phyloP scores from a whole-genome alignment of 2,797 vertebrate genomes.

The Sebastiscus tertius region DNA sequence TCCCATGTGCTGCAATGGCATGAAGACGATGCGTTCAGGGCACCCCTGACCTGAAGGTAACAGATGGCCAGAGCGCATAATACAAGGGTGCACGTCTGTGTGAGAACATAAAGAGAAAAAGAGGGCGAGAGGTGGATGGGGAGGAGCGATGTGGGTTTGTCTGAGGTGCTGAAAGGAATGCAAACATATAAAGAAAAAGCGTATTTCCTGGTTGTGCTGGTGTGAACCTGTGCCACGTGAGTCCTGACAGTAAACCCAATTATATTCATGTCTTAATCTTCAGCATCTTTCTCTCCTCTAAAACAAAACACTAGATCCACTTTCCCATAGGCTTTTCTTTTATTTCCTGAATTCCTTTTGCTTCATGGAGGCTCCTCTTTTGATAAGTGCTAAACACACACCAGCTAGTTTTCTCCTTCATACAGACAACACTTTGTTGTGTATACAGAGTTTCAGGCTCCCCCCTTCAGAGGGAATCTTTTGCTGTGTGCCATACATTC shows the following conservation, averaged over 20 bases:
- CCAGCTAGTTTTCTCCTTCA: conserved; percentile 51
- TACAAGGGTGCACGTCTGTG: conserved; percentile 34
- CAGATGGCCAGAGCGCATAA: conserved; percentile 60
- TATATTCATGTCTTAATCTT: conserved; percentile 52
- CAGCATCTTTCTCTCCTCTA: conserved; percentile 23
- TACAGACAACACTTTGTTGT: conserved; percentile 72
- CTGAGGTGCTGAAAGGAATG: conserved; percentile 47
- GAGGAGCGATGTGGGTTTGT: conserved; percentile 43
- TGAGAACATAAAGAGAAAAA: conserved; percentile 33
- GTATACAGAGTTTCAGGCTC: conserved; percentile 43
- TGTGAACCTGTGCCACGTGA: conserved; percentile 43
- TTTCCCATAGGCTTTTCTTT: conserved; percentile 69
- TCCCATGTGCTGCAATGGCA: conserved; percentile 6
- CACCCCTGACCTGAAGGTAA: conserved; percentile 63
- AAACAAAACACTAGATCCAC: conserved; percentile 58
- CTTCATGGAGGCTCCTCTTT: conserved; percentile 56
- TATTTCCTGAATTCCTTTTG: conserved; percentile 51
- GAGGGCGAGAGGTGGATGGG: conserved; percentile 20
- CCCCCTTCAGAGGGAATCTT: conserved; percentile 51
- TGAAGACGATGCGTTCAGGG: conserved; percentile 36
- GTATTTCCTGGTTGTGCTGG: conserved; percentile 46
- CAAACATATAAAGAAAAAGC: conserved; percentile 24
- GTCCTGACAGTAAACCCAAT: conserved; percentile 47
- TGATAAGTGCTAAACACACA: conserved; percentile 65
- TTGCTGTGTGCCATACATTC: conserved; percentile 73